Base-by-base conservation (phyloP, 2,797 vertebrate species). In the Pangasius macronema region DNA sequence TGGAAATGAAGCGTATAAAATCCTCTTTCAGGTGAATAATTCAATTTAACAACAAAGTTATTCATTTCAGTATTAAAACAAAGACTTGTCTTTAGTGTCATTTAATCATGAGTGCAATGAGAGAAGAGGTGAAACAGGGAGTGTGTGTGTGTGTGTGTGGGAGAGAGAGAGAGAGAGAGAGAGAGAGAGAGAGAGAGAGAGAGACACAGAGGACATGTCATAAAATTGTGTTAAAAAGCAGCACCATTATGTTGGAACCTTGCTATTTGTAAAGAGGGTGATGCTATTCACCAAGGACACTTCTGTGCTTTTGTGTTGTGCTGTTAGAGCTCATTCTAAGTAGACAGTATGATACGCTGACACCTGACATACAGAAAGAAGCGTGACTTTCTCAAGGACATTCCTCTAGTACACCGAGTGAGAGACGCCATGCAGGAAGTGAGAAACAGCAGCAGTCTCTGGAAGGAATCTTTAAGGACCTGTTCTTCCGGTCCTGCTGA, bases 211-310 rank as follows among this genome's bases (percentile, higher is more conserved):
- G 42, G 46, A 55, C 46, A 68, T 5, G n/a, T 30, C 14, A 85
- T 57, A 55, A 86, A 73, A 87, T 3, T 27, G 75, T 83, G 73
- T 85, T 87, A 85, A 89, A 88, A 89, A 90, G n/a, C 86, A 90
- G 89, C 90, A 91, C 88, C 89, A 9, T 83, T 88, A 70, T 73
- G 49, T 87, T 51, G 57, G 39, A 51, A 55, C 39, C 80, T 65
- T 83, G 77, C 70, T 55, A 72, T 36, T 27, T 61, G 77, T 85
- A 72, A 83, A 51, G 72, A 86, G 88, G 89, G 88, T 85, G 89
- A 91, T 49, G 11, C 11, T 75, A 68, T 46, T 91, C 89, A 90
- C 86, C 88, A 90, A 91, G 89, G 90, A 87, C 90, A 91, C 90
- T 91, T 90, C 84, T 88, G 87, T 88, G 89, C 81, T 83, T 89